Percentiles rank a stretch among this genome's conserved stretches.
Evolutionary conservation across 2,113 vertebrate genomes (phyloP).

Genomic region (Sylvia atricapilla): DNA sequence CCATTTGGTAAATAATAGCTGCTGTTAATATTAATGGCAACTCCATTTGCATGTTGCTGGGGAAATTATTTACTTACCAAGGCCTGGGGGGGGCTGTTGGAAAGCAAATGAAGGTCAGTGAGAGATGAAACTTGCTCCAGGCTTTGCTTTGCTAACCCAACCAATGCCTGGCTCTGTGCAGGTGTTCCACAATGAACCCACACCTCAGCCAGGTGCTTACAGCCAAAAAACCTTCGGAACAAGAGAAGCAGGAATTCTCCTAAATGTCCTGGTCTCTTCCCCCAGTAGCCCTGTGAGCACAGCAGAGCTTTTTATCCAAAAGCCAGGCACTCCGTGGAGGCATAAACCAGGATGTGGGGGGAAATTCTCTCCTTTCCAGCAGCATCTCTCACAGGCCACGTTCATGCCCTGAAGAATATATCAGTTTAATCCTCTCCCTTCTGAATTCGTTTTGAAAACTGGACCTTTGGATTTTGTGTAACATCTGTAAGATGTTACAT

Average conservation of each 20-base stretch:
- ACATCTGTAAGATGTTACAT: no score
- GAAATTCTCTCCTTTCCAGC: neutral
- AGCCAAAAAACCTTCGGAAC: neutral
- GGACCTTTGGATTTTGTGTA: neutral
- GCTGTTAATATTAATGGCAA: neutral
- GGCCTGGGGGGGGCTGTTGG: neutral
- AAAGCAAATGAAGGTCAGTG: neutral
- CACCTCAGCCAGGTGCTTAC: neutral
- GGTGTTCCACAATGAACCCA: neutral
- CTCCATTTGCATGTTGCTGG: neutral
- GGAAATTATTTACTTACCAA: neutral
- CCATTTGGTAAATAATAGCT: neutral
- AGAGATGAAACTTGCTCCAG: neutral
- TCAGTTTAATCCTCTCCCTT: neutral
- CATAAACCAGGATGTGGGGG: fast-evolving
- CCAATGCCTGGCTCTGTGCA: neutral
- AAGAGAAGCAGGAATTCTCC: neutral
- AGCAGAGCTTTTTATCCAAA: neutral
- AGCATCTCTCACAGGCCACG: neutral
- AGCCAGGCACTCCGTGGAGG: neutral
- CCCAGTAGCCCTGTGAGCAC: neutral
- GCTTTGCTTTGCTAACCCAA: neutral
- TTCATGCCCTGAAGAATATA: neutral
- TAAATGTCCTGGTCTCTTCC: neutral
- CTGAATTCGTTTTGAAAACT: neutral